Base-by-base conservation (phyloP, 2,113 vertebrate species). In the Heteronetta atricapilla region DNA sequence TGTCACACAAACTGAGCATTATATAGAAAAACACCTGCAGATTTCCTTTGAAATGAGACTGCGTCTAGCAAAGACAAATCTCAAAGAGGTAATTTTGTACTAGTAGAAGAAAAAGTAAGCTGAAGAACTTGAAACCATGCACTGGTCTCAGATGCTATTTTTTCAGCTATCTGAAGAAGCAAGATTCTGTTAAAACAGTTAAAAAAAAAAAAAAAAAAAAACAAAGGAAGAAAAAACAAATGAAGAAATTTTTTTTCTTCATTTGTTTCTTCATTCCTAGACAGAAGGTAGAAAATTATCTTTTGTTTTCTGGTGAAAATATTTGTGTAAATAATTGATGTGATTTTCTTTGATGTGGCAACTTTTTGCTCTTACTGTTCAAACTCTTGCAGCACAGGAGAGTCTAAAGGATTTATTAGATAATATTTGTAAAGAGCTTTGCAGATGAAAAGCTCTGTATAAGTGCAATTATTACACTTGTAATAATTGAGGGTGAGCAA, bases 281-380 rank as follows among this genome's bases (percentile, higher is more conserved):
- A 63, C 36, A 38, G 36, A 28, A 63, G 12, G 64, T 36, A 73
- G 53, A 20, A 89, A 81, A 74, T 26, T 69, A 48, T 88, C 19
- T 44, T 75, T 95, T 83, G 7, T 14, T 91, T 90, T 66, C 53
- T 64, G 31, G 90, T 90, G 96, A 91, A 95, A 96, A 93, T 85
- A 85, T 86, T 93, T 94, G 20, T 56, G 20, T 87, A 88, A 93
- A 94, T 94, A 90, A 84, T 75, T 94, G 36, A 92, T 83, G 52
- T 3, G 28, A 52, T 90, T 94, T 93, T 86, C 81, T 94, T 87
- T 86, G 55, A 69, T 92, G 48, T 88, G 31, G 18, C 16, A 44
- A 55, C 28, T 18, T 34, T 78, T 36, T 85, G 42, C 28, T 68
- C 13, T 68, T 62, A 31, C 22, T 79, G 10, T 11, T 90, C 7